These are phyloP conservation scores for Arion vulgaris DNA, from an alignment of 1,140 invertebrate species.

Conservation along the genomic window DNA sequence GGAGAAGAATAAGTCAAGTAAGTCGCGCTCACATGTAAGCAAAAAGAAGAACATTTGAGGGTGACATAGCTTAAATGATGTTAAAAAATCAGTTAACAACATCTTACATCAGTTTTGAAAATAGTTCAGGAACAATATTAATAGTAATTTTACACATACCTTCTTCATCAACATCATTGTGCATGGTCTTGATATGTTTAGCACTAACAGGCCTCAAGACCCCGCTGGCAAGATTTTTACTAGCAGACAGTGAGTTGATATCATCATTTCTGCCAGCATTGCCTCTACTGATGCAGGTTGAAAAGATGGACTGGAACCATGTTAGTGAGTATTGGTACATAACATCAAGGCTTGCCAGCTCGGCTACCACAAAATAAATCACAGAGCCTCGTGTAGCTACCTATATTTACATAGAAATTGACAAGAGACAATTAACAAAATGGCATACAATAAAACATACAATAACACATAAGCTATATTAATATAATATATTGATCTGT, in stretches of 20 bases:
- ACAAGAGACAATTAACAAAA: too few species aligned
- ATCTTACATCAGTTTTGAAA: too few species aligned
- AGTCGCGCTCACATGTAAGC: too few species aligned
- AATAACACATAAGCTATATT: too few species aligned
- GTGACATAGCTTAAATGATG: too few species aligned
- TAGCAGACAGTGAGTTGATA: slow-evolving; percentile 9
- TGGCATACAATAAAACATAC: too few species aligned
- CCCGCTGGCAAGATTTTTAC: slow-evolving; percentile 40
- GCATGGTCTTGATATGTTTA: slow-evolving; percentile 38
- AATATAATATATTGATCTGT: neutral
- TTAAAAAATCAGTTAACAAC: too few species aligned
- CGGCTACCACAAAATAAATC: slow-evolving; percentile 72
- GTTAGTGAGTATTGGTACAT: slow-evolving; percentile 73
- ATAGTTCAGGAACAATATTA: too few species aligned
- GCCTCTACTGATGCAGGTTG: slow-evolving; percentile 50
- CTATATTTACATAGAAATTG: slow-evolving; percentile 43
- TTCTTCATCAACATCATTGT: slow-evolving; percentile 15
- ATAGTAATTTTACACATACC: slow-evolving; percentile 5
- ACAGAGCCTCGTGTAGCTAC: slow-evolving; percentile 71
- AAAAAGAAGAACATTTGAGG: too few species aligned
- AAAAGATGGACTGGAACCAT: slow-evolving; percentile 72
- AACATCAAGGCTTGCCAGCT: slow-evolving; percentile 69
- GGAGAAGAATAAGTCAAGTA: too few species aligned
- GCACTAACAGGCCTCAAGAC: slow-evolving; percentile 48
- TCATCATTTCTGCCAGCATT: slow-evolving; percentile 27